Evolutionary conservation across 2,113 vertebrate genomes (phyloP).

Genomic region (Camelus dromedarius): DNA sequence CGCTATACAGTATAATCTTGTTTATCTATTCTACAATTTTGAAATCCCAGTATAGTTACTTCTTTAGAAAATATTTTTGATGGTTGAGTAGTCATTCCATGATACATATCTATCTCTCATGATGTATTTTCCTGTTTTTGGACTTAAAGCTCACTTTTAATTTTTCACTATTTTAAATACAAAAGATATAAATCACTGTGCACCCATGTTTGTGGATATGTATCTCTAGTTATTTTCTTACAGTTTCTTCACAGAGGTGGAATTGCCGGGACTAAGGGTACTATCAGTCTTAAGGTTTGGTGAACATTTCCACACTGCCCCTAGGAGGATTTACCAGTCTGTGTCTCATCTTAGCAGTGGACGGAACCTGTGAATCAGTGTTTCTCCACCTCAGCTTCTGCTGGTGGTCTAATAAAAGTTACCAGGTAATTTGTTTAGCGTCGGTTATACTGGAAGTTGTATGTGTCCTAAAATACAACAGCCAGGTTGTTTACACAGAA

Average conservation of each 20-base stretch:
- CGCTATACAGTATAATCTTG: no score
- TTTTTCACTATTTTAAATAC: neutral
- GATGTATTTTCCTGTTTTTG: neutral
- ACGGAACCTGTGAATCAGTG: neutral
- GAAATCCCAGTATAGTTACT: neutral
- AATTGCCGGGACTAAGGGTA: neutral
- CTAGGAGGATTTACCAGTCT: no score
- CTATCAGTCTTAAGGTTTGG: neutral
- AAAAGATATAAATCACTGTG: neutral
- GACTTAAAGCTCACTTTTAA: neutral
- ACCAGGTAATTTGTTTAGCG: neutral
- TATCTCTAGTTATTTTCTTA: neutral
- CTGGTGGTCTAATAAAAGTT: neutral
- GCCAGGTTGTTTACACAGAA: neutral
- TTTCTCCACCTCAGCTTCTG: neutral
- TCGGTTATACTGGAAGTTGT: neutral
- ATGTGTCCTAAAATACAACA: neutral
- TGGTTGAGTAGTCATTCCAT: neutral
- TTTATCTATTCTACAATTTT: no score
- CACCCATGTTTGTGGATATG: neutral
- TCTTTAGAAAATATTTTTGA: neutral
- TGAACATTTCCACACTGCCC: neutral
- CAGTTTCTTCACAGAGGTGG: neutral
- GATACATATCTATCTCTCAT: fast-evolving
- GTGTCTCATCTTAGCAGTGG: no score